phyloP scores from a whole-genome alignment of 64 coral and sea anemone species.

The Anthopleura sola region DNA sequence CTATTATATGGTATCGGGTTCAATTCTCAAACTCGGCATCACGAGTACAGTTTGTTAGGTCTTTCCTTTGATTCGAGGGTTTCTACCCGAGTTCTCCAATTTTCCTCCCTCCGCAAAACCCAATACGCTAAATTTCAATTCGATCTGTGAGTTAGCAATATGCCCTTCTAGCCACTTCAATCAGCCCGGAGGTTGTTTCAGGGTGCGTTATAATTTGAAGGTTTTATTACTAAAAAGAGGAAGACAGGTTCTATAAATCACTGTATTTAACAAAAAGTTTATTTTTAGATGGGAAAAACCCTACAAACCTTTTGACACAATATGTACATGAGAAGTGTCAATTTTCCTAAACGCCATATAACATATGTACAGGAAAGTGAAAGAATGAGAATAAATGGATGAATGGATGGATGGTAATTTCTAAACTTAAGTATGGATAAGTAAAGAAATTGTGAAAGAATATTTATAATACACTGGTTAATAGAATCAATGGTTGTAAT shows the following conservation, averaged over 20 bases:
- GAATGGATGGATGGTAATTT: conserved; percentile 19
- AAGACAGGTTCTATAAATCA: conserved; percentile 14
- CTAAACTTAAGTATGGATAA: conserved; percentile 5
- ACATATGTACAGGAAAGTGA: conserved; percentile 10
- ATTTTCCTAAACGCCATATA: not conserved
- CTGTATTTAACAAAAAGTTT: conserved; percentile 44
- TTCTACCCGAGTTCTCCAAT: too few species aligned
- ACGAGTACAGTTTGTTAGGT: too few species aligned
- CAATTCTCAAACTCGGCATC: too few species aligned
- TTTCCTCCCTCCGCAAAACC: too few species aligned
- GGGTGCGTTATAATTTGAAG: too few species aligned
- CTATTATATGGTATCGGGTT: too few species aligned
- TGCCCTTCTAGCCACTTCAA: too few species aligned
- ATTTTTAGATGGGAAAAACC: conserved; percentile 39
- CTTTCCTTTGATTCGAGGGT: too few species aligned
- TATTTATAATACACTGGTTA: not conserved
- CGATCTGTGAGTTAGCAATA: too few species aligned
- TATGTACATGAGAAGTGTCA: conserved; percentile 14
- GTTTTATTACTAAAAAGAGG: too few species aligned
- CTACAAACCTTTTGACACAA: conserved; percentile 26
- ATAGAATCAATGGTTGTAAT: not conserved
- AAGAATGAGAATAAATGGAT: conserved; percentile 7
- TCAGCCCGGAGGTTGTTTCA: too few species aligned
- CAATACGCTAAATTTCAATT: too few species aligned
- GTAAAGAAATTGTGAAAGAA: not conserved